Conservation (phyloP, 2,113 vertebrate genomes). For the Ptilorrhoa leucosticta region DNA sequence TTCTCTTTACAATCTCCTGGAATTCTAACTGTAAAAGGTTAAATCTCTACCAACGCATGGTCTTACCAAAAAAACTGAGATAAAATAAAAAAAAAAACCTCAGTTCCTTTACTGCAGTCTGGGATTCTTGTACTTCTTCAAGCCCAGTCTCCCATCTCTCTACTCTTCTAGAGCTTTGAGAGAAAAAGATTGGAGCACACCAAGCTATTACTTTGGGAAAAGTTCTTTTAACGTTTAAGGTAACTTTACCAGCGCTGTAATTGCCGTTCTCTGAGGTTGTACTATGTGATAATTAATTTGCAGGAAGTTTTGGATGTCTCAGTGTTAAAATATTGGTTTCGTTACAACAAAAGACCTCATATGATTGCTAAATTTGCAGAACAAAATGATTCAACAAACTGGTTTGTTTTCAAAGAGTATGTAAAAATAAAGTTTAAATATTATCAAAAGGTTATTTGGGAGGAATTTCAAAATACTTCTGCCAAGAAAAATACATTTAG, state of each 20-base stretch:
- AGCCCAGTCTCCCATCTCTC: background rate
- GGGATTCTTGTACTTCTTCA: background rate
- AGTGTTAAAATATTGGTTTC: background rate
- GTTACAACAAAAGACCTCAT: background rate
- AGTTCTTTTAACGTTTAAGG: background rate
- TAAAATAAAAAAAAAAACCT: background rate
- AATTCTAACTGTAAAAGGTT: background rate
- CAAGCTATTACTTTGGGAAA: background rate
- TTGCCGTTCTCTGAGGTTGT: background rate
- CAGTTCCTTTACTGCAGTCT: background rate
- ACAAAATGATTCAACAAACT: background rate
- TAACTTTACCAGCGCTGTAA: background rate
- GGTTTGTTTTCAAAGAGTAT: background rate
- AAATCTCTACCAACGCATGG: background rate
- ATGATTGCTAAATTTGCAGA: background rate
- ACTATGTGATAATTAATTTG: background rate
- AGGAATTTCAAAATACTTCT: background rate
- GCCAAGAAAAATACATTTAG: slow-evolving; percentile 20
- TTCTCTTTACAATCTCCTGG: background rate
- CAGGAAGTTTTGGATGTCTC: background rate
- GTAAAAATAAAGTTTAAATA: slow-evolving; percentile 30
- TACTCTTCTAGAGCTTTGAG: background rate
- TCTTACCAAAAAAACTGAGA: background rate
- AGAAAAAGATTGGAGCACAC: background rate
- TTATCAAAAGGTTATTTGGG: background rate